Evolutionary conservation across 1,140 invertebrate genomes (phyloP).

Genomic region (Zaprionus africanus): DNA sequence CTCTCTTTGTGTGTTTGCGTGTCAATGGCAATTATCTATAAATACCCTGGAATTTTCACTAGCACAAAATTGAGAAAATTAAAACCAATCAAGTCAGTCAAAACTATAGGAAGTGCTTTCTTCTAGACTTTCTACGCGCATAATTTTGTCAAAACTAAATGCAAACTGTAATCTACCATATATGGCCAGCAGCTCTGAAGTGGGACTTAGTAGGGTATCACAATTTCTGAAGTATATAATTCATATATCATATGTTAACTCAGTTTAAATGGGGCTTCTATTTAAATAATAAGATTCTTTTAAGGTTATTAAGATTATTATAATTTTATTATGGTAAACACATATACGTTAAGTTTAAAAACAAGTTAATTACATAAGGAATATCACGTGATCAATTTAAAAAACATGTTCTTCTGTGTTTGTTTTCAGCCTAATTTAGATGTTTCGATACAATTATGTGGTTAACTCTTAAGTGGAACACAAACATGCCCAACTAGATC

Average conservation of each 20-base stretch:
- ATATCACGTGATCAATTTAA: background rate
- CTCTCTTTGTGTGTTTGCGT: constrained; percentile 5
- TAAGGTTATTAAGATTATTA: background rate
- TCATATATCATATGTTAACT: background rate
- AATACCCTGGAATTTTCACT: constrained; percentile 28
- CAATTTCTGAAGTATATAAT: background rate
- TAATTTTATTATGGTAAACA: background rate
- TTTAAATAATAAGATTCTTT: background rate
- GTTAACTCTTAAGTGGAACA: constrained; percentile 46
- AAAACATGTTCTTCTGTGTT: background rate
- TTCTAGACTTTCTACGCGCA: constrained; percentile 23
- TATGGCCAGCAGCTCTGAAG: background rate
- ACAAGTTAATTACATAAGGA: background rate
- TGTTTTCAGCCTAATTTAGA: background rate
- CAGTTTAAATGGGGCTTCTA: no score
- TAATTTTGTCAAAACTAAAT: constrained; percentile 13
- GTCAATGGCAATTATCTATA: constrained; percentile 23
- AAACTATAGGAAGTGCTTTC: constrained; percentile 15
- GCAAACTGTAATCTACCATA: background rate
- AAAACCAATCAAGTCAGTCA: constrained; percentile 6
- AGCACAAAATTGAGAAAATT: constrained; percentile 8
- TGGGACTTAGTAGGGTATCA: background rate
- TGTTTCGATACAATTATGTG: constrained; percentile 51
- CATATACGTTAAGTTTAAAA: background rate
- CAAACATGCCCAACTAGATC: constrained; percentile 29